Conservation (phyloP, 2,797 vertebrate species). For the Phataginus tetradactyla region DNA sequence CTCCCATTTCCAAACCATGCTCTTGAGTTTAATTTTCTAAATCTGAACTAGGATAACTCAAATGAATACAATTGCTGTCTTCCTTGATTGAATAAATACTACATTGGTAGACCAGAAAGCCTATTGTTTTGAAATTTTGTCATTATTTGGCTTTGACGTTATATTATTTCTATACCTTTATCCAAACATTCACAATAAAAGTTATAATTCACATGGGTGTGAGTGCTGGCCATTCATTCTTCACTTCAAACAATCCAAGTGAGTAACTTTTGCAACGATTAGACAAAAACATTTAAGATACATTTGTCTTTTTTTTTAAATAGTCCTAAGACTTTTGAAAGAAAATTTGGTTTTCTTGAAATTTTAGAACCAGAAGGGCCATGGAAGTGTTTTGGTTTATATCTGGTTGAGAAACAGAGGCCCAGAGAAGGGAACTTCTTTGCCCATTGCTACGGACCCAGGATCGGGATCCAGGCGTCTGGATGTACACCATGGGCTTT, state of each 20-base stretch:
- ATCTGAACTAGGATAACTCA: not conserved
- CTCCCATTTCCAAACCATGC: not conserved
- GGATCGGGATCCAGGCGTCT: not conserved
- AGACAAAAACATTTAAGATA: not conserved
- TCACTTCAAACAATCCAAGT: not conserved
- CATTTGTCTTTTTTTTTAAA: not conserved
- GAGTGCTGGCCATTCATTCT: not conserved
- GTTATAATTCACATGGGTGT: not conserved
- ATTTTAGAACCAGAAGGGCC: not conserved
- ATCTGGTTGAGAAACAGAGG: not conserved
- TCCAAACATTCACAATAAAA: slow-evolving; percentile 43
- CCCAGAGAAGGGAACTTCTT: not conserved
- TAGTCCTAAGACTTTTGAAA: slow-evolving; percentile 11
- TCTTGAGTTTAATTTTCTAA: slow-evolving; percentile 31
- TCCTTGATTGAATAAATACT: not conserved
- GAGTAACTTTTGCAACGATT: slow-evolving; percentile 1
- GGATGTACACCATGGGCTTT: not conserved
- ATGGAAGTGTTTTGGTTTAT: not conserved
- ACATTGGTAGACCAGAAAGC: not conserved
- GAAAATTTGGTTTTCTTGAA: not conserved
- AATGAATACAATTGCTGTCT: not conserved
- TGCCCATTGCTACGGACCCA: not conserved
- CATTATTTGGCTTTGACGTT: slow-evolving; percentile 20
- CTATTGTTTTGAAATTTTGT: not conserved
- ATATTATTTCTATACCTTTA: not conserved